Conservation (phyloP, 2,113 vertebrate genomes). For the Prolemur simus region DNA sequence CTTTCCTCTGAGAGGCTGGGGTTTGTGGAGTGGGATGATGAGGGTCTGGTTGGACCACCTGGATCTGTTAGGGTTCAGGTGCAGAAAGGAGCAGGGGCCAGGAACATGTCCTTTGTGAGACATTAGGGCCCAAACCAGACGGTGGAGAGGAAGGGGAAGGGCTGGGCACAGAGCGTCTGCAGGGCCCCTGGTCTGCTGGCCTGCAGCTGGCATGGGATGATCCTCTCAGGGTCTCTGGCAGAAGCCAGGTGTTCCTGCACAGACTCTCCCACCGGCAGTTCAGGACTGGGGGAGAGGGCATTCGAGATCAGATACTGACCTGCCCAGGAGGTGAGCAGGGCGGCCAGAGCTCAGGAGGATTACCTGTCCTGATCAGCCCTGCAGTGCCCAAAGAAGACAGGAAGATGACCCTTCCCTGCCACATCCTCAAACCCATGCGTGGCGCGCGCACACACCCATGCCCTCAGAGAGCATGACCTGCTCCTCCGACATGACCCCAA, state of each 20-base stretch:
- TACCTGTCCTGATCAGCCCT: not conserved
- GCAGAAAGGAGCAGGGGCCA: not conserved
- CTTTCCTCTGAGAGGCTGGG: slow-evolving; percentile 65
- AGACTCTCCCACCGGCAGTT: not conserved
- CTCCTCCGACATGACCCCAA: not conserved
- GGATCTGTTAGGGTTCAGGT: not conserved
- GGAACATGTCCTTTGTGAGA: not conserved
- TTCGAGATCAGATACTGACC: not conserved
- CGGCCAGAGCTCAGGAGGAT: not conserved
- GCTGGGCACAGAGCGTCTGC: not conserved
- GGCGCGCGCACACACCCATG: not conserved
- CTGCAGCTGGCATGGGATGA: not conserved
- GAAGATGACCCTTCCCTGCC: not conserved
- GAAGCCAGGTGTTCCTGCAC: not conserved
- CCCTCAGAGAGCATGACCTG: not conserved
- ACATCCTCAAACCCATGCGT: not conserved
- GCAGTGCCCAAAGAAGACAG: not conserved
- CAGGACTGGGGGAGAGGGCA: not conserved
- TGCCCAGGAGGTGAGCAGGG: not conserved
- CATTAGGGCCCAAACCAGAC: not conserved
- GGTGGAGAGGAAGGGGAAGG: not conserved
- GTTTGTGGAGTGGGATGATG: not conserved
- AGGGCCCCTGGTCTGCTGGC: not conserved
- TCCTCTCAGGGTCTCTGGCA: not conserved
- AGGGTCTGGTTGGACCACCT: not conserved